These are phyloP conservation scores for Anser cygnoides DNA, from an alignment of 2,113 vertebrate genomes.

Conservation along the genomic window DNA sequence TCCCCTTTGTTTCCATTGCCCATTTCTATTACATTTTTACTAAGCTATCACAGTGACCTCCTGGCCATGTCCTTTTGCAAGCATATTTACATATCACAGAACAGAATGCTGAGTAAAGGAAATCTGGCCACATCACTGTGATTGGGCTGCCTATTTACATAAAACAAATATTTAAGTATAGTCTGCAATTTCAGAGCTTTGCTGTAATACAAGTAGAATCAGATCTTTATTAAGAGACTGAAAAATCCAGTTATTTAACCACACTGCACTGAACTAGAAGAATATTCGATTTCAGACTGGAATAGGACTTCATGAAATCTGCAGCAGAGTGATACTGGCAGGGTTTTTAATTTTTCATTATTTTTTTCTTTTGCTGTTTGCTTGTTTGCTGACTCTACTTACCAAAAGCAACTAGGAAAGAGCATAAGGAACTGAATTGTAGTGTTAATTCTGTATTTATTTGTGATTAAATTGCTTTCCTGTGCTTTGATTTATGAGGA, in stretches of 20 bases:
- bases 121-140: neutral
- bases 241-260: neutral
- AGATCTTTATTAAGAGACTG: neutral
- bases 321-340: neutral
- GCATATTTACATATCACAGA: neutral
- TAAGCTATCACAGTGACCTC: neutral
- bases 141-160: neutral
- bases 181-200: neutral
- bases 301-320: neutral
- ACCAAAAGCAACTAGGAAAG: neutral
- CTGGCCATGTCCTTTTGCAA: neutral
- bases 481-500: constrained; percentile 48
- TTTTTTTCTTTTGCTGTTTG: neutral
- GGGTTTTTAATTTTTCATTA: neutral
- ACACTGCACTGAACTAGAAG: neutral
- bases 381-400: constrained; percentile 3
- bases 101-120: neutral
- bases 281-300: neutral
- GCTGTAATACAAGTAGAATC: neutral
- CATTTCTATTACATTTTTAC: neutral
- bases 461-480: constrained; percentile 47
- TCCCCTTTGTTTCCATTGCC: neutral
- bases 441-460: constrained; percentile 36
- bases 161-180: neutral
- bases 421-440: neutral